phyloP scores from a whole-genome alignment of 2,113 vertebrate species.

The Daubentonia madagascariensis region DNA sequence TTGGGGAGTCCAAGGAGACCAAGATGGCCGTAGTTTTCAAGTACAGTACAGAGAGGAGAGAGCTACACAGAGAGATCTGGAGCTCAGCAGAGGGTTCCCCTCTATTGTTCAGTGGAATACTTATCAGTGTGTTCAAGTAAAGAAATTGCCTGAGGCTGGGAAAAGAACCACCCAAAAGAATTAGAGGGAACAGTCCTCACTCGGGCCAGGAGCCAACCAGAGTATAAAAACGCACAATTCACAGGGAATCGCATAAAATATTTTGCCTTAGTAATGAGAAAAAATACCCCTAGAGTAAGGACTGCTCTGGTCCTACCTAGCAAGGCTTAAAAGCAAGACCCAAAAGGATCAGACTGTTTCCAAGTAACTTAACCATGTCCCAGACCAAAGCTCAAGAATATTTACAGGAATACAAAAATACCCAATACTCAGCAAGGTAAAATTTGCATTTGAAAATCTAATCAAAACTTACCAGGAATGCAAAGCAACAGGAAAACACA shows the following conservation, averaged over 20 bases:
- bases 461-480: not conserved
- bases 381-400: not conserved
- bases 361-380: not conserved
- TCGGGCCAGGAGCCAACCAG: not conserved
- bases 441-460: not conserved
- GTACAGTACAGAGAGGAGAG: not conserved
- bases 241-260: not conserved
- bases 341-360: not conserved
- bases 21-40: too few species aligned
- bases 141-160: not conserved
- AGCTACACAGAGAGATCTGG: not conserved
- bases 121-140: not conserved
- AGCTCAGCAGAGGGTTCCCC: not conserved
- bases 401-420: not conserved
- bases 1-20: not conserved
- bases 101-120: not conserved
- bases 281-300: not conserved
- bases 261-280: not conserved
- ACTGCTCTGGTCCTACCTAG: not conserved
- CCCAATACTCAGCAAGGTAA: not conserved
- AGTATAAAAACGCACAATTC: not conserved
- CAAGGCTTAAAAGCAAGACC: not conserved
- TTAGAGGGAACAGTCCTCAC: not conserved
- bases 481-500: not conserved
- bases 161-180: not conserved